These are phyloP conservation scores for Hestina assimilis DNA, from an alignment of 1,140 invertebrate genomes.

Conservation along the genomic window DNA sequence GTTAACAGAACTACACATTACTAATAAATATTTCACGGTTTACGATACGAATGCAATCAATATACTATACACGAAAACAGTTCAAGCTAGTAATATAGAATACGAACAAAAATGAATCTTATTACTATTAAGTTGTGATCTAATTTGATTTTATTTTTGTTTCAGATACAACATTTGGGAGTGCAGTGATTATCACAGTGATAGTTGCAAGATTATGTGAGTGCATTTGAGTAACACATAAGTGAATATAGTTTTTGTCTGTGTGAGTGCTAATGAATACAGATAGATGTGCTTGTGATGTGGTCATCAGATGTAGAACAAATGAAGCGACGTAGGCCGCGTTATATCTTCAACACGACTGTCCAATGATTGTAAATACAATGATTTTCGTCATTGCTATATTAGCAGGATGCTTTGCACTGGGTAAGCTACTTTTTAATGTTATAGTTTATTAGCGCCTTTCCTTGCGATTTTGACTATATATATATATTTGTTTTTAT, in stretches of 20 bases:
- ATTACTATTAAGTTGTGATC: not conserved
- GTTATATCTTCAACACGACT: conserved; percentile 29
- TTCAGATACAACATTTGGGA: conserved; percentile 8
- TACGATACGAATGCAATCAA: too few relatives aligned
- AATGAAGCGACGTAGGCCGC: conserved; percentile 57
- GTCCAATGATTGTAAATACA: conserved; percentile 42
- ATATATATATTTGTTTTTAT: not conserved
- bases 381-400: conserved; percentile 42
- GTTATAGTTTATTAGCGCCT: too few relatives aligned
- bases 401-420: conserved; percentile 45
- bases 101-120: not conserved
- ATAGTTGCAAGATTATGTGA: not conserved
- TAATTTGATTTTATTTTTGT: conserved; percentile 1
- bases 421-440: conserved; percentile 42
- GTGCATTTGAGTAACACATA: not conserved
- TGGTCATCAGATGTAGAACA: conserved; percentile 35
- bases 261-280: not conserved
- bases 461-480: too few relatives aligned
- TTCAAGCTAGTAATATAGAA: too few relatives aligned
- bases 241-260: not conserved
- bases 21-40: too few relatives aligned
- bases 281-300: conserved; percentile 40
- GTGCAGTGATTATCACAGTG: not conserved
- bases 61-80: too few relatives aligned
- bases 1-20: too few relatives aligned